Conservation (phyloP, 2,113 vertebrate genomes). For the Passer domesticus region DNA sequence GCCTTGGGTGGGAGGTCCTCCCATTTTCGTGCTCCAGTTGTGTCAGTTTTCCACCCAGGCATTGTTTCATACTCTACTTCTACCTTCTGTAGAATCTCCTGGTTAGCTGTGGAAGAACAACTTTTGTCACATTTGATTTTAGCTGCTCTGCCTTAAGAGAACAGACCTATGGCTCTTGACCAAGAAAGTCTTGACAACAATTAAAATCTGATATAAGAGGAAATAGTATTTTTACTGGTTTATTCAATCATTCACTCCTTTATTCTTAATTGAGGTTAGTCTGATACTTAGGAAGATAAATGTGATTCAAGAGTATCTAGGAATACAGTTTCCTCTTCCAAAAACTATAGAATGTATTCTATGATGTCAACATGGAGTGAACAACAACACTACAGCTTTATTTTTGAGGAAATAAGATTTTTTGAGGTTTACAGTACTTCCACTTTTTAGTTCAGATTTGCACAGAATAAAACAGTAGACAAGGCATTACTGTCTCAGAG, state of each 20-base stretch:
- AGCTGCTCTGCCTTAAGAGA: background rate
- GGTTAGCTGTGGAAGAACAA: conserved; percentile 81
- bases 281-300: background rate
- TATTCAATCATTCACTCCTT: background rate
- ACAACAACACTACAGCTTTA: background rate
- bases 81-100: conserved; percentile 94
- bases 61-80: conserved; percentile 96
- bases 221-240: background rate
- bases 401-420: background rate
- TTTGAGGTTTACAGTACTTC: background rate
- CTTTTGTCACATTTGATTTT: background rate
- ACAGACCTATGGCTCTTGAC: background rate
- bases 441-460: background rate
- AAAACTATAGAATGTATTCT: background rate
- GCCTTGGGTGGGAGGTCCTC: conserved; percentile 93
- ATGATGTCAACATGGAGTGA: background rate
- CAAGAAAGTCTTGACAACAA: background rate
- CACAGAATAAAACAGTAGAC: background rate
- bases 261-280: background rate
- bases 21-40: conserved; percentile 90
- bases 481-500: background rate
- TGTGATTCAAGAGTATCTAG: background rate
- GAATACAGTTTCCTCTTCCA: background rate
- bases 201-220: background rate
- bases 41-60: conserved; percentile 96